phyloP scores from a whole-genome alignment of 2,113 vertebrate species.

The Aphyosemion australe region DNA sequence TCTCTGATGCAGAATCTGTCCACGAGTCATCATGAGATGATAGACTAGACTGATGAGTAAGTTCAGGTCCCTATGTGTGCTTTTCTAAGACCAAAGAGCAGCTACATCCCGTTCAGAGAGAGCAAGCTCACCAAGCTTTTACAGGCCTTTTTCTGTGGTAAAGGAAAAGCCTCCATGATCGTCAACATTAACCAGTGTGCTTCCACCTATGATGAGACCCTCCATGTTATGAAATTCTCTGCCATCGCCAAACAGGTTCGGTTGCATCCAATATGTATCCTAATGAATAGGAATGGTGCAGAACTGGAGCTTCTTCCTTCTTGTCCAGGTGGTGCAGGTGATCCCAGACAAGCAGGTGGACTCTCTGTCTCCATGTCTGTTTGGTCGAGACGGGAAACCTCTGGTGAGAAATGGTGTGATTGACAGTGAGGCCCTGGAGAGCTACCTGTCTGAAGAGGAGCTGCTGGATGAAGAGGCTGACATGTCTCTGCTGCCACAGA shows the following conservation, averaged over 20 bases:
- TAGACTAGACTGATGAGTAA: no score
- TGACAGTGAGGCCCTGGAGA: constrained; percentile 67
- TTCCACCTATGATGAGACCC: constrained; percentile 87
- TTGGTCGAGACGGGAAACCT: constrained; percentile 74
- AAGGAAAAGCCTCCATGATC: constrained; percentile 88
- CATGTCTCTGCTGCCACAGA: constrained; percentile 83
- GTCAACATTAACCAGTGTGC: constrained; percentile 89
- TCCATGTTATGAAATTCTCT: constrained; percentile 92
- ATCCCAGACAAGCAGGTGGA: constrained; percentile 76
- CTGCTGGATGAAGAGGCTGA: constrained; percentile 81
- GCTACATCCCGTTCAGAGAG: constrained; percentile 87
- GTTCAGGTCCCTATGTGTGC: background rate
- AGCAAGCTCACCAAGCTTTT: constrained; percentile 92
- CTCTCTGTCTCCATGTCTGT: constrained; percentile 71
- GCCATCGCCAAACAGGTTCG: constrained; percentile 87
- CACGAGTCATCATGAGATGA: no score
- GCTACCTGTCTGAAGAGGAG: constrained; percentile 73
- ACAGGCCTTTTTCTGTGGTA: constrained; percentile 87
- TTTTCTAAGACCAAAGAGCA: constrained; percentile 59
- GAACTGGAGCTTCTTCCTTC: background rate
- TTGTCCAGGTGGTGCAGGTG: constrained; percentile 84
- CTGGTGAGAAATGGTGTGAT: constrained; percentile 66
- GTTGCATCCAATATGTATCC: background rate
- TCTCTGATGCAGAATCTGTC: no score
- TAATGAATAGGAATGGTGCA: background rate